Evolutionary conservation across 64 coral and sea anemone species (phyloP).

Genomic region (Actinia tenebrosa): DNA sequence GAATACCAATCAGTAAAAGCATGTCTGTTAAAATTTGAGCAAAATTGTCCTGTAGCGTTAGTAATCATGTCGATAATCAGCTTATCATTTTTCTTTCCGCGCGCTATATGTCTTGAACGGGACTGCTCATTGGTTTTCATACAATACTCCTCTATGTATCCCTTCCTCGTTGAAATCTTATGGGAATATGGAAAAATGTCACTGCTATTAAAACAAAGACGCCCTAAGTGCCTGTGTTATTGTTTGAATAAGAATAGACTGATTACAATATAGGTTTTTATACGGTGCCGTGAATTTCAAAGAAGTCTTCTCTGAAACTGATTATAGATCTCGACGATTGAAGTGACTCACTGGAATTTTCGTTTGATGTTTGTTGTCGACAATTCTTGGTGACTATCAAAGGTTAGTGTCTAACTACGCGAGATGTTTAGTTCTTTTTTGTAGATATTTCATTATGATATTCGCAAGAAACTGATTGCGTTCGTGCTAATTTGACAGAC

Average conservation of each 20-base stretch:
- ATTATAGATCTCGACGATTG: background rate
- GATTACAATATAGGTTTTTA: constrained; percentile 25
- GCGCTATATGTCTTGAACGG: background rate
- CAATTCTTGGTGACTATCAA: background rate
- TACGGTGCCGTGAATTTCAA: constrained; percentile 16
- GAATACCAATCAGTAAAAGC: background rate
- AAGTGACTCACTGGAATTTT: background rate
- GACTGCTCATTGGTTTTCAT: background rate
- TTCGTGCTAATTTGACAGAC: background rate
- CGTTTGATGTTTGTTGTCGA: background rate
- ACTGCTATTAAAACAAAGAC: constrained; percentile 11
- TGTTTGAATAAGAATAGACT: constrained; percentile 31
- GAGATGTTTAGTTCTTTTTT: background rate
- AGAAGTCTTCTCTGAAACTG: background rate
- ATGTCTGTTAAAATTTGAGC: background rate
- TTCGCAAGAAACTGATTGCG: background rate
- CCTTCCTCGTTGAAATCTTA: background rate
- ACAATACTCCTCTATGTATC: background rate
- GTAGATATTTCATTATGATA: background rate
- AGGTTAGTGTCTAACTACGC: background rate
- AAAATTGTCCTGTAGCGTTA: background rate
- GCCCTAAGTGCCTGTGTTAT: constrained; percentile 10
- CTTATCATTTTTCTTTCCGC: constrained; percentile 1
- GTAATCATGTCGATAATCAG: background rate
- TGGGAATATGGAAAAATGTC: constrained; percentile 17